Percentiles rank a stretch among this genome's conserved stretches.
phyloP scores from a whole-genome alignment of 2,797 vertebrate species.

The Rhynchotus rufescens region DNA sequence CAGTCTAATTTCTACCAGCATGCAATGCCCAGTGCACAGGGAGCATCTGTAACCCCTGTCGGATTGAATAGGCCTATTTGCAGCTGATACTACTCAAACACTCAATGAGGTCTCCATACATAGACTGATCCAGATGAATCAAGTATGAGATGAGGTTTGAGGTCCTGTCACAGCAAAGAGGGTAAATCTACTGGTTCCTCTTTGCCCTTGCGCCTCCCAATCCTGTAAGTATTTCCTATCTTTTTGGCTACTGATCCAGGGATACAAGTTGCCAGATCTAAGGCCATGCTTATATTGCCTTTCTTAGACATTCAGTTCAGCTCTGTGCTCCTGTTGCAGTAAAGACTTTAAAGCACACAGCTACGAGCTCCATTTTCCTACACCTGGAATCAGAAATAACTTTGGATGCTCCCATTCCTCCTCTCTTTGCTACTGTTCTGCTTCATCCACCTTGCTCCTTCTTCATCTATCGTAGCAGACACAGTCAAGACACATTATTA shows the following conservation, averaged over 20 bases:
- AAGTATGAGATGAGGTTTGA: neutral
- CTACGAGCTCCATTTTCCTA: neutral
- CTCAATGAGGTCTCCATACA: neutral
- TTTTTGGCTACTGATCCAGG: neutral
- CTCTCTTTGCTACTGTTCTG: neutral
- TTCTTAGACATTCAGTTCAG: neutral
- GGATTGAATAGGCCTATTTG: constrained; percentile 14
- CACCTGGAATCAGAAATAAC: neutral
- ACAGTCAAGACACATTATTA: constrained; percentile 7
- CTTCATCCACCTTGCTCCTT: neutral
- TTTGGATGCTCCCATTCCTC: neutral
- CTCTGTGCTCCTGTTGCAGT: neutral
- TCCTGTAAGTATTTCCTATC: neutral
- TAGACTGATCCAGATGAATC: neutral
- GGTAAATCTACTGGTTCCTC: neutral
- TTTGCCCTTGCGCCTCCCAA: neutral
- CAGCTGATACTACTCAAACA: neutral
- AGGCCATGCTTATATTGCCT: neutral
- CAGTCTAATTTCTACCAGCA: constrained; percentile 50
- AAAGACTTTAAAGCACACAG: fast-evolving
- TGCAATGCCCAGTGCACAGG: neutral
- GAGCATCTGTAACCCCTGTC: constrained; percentile 10
- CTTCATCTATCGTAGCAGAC: neutral
- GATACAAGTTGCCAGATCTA: neutral
- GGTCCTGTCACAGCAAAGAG: neutral